A percentile compares a stretch with the other conserved stretches of the same genome.
Evolutionary conservation across 1,140 invertebrate species (phyloP).

Genomic region (Drosophila kanapiae): DNA sequence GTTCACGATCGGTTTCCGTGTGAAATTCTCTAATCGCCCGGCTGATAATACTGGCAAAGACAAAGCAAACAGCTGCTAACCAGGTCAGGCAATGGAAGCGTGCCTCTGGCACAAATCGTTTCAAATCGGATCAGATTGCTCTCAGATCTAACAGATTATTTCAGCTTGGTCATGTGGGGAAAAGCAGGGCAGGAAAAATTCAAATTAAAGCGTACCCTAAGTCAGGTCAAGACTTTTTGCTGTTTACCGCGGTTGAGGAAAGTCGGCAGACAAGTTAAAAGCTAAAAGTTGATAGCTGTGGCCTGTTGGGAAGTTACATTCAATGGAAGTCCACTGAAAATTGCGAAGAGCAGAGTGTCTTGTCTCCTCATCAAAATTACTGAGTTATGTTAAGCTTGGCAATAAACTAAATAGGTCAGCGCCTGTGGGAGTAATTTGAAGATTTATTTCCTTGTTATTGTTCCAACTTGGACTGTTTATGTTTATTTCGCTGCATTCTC

Average conservation of each 20-base stretch:
- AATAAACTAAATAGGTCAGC: not conserved
- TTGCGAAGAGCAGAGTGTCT: not conserved
- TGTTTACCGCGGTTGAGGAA: not conserved
- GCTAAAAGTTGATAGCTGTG: not conserved
- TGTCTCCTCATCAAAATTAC: not conserved
- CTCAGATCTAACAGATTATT: conserved; percentile 12
- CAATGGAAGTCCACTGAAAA: not conserved
- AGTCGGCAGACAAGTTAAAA: not conserved
- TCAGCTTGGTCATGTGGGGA: not conserved
- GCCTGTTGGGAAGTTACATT: not conserved
- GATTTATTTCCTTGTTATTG: conserved; percentile 1
- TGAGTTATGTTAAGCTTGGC: not conserved
- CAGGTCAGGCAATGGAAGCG: conserved; percentile 59
- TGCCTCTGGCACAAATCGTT: conserved; percentile 60
- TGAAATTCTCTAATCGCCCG: conserved; percentile 72
- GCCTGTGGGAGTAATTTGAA: not conserved
- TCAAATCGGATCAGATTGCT: conserved; percentile 18
- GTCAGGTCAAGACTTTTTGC: conserved; percentile 21
- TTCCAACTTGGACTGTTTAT: conserved; percentile 3
- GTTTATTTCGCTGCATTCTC: not conserved
- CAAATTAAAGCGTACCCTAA: conserved; percentile 15
- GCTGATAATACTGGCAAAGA: conserved; percentile 54
- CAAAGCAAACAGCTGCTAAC: conserved; percentile 43
- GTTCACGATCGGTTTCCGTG: conserved; percentile 72
- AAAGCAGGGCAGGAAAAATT: not conserved